Conservation (phyloP, 2,888 invertebrate genomes). For the Homarus gammarus region DNA sequence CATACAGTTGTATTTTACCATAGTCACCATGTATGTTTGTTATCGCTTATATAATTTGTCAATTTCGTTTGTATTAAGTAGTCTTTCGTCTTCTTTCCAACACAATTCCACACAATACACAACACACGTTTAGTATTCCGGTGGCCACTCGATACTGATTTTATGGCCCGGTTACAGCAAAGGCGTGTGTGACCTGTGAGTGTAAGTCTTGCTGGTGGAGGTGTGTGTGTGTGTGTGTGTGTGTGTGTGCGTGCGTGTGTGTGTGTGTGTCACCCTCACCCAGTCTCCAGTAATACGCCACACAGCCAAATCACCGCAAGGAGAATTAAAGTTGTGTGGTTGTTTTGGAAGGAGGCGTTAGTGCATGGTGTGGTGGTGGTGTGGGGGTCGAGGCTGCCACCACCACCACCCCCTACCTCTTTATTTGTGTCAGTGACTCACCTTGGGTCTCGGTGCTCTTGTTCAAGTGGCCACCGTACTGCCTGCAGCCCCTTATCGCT, state of each 20-base stretch:
- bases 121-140: too few relatives aligned
- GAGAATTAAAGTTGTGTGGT: slow-evolving; percentile 53
- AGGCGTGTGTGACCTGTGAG: too few relatives aligned
- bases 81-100: too few relatives aligned
- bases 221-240: not conserved
- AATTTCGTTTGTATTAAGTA: too few relatives aligned
- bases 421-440: not conserved
- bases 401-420: not conserved
- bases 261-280: not conserved
- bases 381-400: not conserved
- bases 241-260: slow-evolving; percentile 21
- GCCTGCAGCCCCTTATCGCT: not conserved
- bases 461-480: not conserved
- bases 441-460: slow-evolving; percentile 1
- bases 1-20: too few relatives aligned
- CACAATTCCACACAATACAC: too few relatives aligned
- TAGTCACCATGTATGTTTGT: too few relatives aligned
- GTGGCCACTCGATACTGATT: too few relatives aligned
- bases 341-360: slow-evolving; percentile 28
- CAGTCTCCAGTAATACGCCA: slow-evolving; percentile 23
- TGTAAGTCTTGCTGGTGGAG: too few relatives aligned
- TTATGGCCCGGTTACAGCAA: too few relatives aligned
- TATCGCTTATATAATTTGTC: too few relatives aligned
- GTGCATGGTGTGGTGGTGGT: slow-evolving; percentile 1
- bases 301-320: slow-evolving; percentile 33